These are phyloP conservation scores for Resseliella maxima DNA, from an alignment of 2,888 invertebrate species.

Conservation along the genomic window DNA sequence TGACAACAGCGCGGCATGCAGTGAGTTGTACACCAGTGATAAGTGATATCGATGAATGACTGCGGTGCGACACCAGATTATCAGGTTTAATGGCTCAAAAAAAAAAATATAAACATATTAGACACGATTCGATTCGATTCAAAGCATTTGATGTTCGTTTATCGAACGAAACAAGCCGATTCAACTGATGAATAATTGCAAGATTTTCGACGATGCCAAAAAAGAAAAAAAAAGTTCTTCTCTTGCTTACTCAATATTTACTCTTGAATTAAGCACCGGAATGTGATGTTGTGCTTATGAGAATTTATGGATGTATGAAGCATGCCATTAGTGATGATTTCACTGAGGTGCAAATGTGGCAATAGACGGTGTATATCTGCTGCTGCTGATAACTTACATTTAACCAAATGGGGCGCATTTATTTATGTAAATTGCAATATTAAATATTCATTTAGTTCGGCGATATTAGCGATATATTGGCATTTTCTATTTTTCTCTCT, in stretches of 20 bases:
- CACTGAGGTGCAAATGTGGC: neutral
- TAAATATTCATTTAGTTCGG: conserved; percentile 43
- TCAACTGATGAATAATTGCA: conserved; percentile 28
- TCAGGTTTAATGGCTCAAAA: neutral
- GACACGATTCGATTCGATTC: neutral
- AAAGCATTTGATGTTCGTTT: neutral
- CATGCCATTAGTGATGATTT: neutral
- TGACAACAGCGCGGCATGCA: neutral
- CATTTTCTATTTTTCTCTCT: neutral
- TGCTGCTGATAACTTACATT: conserved; percentile 1
- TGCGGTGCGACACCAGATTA: neutral
- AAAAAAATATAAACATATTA: neutral
- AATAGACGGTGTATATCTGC: neutral
- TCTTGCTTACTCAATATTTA: neutral
- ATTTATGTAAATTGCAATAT: conserved; percentile 41
- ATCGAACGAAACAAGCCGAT: neutral
- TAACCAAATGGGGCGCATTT: conserved; percentile 32
- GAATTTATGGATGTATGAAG: conserved; percentile 5
- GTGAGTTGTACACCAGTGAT: neutral
- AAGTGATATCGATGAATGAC: neutral
- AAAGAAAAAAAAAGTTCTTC: too few species aligned
- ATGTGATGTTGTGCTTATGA: conserved; percentile 26
- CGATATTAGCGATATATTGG: conserved; percentile 8
- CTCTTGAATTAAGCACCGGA: neutral
- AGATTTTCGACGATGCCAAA: neutral